Evolutionary conservation across 2,888 invertebrate species (phyloP).

Genomic region (Cecidostiba fungosa): DNA sequence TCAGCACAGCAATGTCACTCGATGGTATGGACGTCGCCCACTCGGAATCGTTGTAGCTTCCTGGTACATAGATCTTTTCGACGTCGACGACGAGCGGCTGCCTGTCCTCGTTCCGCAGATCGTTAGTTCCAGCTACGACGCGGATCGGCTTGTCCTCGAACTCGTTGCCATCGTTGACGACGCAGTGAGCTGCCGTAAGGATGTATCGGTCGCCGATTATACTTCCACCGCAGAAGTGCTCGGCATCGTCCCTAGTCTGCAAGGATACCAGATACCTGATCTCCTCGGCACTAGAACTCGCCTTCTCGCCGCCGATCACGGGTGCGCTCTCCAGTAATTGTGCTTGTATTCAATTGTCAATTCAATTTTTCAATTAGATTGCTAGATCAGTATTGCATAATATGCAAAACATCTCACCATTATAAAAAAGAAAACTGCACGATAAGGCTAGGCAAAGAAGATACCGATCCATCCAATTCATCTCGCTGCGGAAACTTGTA

Average conservation of each 20-base stretch:
- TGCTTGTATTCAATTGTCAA: neutral
- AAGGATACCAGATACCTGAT: constrained; percentile 52
- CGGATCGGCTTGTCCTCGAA: constrained; percentile 14
- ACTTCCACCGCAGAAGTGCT: constrained; percentile 59
- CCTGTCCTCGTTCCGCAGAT: neutral
- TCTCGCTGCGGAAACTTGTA: neutral
- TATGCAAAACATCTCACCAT: neutral
- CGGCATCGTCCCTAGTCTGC: neutral
- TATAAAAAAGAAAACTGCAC: constrained; percentile 1
- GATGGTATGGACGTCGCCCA: constrained; percentile 31
- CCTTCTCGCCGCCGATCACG: constrained; percentile 47
- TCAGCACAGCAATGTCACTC: constrained; percentile 59
- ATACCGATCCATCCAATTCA: neutral
- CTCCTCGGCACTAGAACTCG: neutral
- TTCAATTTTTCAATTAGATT: neutral
- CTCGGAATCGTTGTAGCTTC: constrained; percentile 35
- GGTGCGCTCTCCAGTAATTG: constrained; percentile 28
- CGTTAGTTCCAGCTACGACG: constrained; percentile 44
- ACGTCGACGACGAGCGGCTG: constrained; percentile 1
- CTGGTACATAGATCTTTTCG: constrained; percentile 49
- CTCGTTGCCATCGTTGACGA: constrained; percentile 47
- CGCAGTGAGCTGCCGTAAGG: constrained; percentile 53
- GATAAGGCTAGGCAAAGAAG: neutral
- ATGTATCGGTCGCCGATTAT: constrained; percentile 45
- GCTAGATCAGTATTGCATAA: neutral